Percentiles rank a stretch among this genome's conserved stretches.
Conservation (phyloP, 2,888 invertebrate species). For the Drosophila barbarae region DNA sequence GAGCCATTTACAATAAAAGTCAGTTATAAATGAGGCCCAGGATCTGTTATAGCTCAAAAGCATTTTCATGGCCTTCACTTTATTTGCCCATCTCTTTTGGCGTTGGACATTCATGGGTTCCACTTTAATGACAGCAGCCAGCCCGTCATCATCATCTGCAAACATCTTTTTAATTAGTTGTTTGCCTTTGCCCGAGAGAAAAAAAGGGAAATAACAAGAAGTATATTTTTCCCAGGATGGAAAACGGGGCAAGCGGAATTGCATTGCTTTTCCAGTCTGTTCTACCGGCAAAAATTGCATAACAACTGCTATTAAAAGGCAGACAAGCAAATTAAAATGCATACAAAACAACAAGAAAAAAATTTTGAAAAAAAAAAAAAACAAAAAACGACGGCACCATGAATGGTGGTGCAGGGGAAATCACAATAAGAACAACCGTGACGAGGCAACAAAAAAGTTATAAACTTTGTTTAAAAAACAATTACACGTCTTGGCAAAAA, state of each 20-base stretch:
- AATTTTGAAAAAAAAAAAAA: conserved; percentile 45
- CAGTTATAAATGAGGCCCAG: conserved; percentile 2
- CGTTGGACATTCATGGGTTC: conserved; percentile 9
- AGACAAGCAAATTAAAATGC: conserved; percentile 73
- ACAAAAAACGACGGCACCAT: conserved; percentile 48
- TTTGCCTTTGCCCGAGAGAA: conserved; percentile 36
- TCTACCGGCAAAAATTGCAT: conserved; percentile 56
- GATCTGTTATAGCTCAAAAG: conserved; percentile 8
- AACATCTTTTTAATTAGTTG: conserved; percentile 68
- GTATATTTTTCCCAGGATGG: conserved; percentile 8
- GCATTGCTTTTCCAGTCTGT: conserved; percentile 50
- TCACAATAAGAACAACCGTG: conserved; percentile 38
- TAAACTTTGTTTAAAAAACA: conserved; percentile 73
- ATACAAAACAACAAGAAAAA: conserved; percentile 40
- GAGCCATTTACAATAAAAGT: conserved; percentile 9
- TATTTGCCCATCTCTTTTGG: conserved; percentile 17
- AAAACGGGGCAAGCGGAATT: conserved; percentile 37
- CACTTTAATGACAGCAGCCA: conserved; percentile 24
- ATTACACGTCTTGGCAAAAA: conserved; percentile 60
- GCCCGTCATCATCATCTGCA: conserved; percentile 19
- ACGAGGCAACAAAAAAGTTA: conserved; percentile 58
- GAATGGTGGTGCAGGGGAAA: conserved; percentile 21
- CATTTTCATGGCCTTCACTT: conserved; percentile 10
- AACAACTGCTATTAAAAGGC: conserved; percentile 71
- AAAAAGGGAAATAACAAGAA: conserved; percentile 25